A percentile compares a stretch with the other conserved stretches of the same genome.
These are phyloP conservation scores for Notodonta dromedarius DNA, from an alignment of 2,888 invertebrate genomes.

Conservation along the genomic window DNA sequence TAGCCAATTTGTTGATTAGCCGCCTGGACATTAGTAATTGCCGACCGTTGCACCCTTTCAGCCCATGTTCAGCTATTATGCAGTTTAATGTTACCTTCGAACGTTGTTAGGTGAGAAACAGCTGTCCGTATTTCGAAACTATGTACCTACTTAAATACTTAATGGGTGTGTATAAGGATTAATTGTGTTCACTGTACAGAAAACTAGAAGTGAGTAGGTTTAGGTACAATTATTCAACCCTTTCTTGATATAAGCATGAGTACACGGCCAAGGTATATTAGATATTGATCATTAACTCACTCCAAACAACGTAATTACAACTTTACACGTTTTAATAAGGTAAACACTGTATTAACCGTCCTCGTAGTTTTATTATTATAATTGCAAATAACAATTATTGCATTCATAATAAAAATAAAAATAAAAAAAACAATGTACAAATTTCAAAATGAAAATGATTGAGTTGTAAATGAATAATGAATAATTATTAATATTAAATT, in stretches of 20 bases:
- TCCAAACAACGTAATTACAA: conserved; percentile 2
- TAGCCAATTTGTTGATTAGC: conserved; percentile 29
- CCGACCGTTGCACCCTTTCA: conserved; percentile 15
- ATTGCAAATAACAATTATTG: background rate
- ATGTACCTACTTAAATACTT: background rate
- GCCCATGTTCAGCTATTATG: conserved; percentile 13
- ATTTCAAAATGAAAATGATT: too few species aligned
- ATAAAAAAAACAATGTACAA: too few species aligned
- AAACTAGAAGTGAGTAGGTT: too few species aligned
- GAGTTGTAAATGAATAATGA: too few species aligned
- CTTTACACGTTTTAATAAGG: conserved; percentile 1
- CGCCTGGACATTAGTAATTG: conserved; percentile 27
- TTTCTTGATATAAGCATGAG: too few species aligned
- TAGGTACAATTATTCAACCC: too few species aligned
- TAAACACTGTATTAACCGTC: background rate
- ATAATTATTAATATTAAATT: too few species aligned
- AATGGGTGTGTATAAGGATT: background rate
- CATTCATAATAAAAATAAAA: too few species aligned
- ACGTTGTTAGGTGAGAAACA: background rate
- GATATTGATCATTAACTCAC: background rate
- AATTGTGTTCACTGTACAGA: too few species aligned
- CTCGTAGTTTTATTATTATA: conserved; percentile 8
- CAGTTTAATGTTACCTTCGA: conserved; percentile 1
- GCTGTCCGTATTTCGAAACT: background rate
- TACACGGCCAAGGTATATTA: background rate